phyloP scores from a whole-genome alignment of 2,113 vertebrate genomes.

The Siniperca knerii region DNA sequence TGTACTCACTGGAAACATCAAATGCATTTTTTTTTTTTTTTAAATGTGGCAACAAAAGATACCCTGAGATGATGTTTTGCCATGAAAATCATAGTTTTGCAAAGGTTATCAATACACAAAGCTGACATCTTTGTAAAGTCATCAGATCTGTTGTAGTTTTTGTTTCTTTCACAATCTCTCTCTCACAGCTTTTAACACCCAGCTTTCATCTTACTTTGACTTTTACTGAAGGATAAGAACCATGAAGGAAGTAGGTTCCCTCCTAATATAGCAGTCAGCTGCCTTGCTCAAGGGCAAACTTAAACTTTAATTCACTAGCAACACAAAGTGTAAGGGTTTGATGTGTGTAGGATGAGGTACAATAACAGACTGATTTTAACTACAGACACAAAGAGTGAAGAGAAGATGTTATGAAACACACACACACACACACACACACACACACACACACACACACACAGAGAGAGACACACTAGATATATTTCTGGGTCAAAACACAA shows the following conservation, averaged over 20 bases:
- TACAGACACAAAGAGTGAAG: background rate
- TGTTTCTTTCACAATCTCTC: background rate
- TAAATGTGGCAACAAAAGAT: no score
- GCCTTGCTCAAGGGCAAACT: slow-evolving; percentile 18
- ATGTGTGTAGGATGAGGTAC: background rate
- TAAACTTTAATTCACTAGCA: background rate
- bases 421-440: no score
- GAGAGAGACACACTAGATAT: background rate
- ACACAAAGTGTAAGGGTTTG: background rate
- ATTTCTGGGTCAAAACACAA: slow-evolving; percentile 64
- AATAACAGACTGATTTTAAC: background rate
- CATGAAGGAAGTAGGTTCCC: background rate
- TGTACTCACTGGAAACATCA: background rate
- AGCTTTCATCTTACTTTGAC: background rate
- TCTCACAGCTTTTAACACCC: background rate
- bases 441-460: background rate
- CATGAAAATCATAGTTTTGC: background rate
- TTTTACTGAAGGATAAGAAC: background rate
- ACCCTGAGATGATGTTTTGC: no score
- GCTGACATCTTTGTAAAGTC: background rate
- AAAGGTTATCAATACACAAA: background rate
- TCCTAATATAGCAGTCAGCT: background rate
- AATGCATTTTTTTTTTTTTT: no score
- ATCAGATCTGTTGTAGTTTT: background rate
- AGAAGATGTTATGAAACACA: slow-evolving; percentile 9